phyloP scores from a whole-genome alignment of 2,113 vertebrate species.

The Saguinus midas region DNA sequence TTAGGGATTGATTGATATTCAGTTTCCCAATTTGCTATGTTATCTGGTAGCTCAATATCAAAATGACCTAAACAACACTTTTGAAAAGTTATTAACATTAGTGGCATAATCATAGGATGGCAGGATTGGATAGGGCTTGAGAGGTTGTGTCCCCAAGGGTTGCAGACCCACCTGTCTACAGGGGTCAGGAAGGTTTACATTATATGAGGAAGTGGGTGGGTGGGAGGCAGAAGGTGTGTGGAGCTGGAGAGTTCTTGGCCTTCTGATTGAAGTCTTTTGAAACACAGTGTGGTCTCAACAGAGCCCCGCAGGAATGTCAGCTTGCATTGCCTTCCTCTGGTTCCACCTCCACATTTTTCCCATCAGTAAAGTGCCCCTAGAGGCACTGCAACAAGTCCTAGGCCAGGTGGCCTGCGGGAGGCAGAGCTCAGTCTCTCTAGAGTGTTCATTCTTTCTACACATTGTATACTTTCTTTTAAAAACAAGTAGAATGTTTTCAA shows the following conservation, averaged over 20 bases:
- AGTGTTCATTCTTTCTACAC: not conserved
- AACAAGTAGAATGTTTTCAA: not conserved
- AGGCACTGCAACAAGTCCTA: fast-evolving
- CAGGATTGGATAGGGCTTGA: not conserved
- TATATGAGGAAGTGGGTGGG: not conserved
- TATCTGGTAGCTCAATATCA: not conserved
- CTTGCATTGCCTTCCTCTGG: not conserved
- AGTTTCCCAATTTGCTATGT: not conserved
- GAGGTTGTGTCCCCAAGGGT: not conserved
- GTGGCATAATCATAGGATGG: not conserved
- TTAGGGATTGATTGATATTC: not conserved
- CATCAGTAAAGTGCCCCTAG: too few relatives aligned
- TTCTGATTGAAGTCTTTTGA: not conserved
- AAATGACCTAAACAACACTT: not conserved
- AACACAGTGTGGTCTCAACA: not conserved
- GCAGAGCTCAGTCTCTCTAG: not conserved
- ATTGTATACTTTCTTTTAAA: not conserved
- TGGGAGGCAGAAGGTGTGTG: not conserved
- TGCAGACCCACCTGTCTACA: not conserved
- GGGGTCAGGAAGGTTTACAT: too few relatives aligned
- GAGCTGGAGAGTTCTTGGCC: not conserved
- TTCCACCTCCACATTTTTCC: not conserved
- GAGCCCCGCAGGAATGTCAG: not conserved
- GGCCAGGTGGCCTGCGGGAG: not conserved
- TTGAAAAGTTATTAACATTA: not conserved